A percentile compares a stretch with the other conserved stretches of the same genome.
Evolutionary conservation across 2,113 vertebrate species (phyloP).

Genomic region (Erpornis zantholeuca): DNA sequence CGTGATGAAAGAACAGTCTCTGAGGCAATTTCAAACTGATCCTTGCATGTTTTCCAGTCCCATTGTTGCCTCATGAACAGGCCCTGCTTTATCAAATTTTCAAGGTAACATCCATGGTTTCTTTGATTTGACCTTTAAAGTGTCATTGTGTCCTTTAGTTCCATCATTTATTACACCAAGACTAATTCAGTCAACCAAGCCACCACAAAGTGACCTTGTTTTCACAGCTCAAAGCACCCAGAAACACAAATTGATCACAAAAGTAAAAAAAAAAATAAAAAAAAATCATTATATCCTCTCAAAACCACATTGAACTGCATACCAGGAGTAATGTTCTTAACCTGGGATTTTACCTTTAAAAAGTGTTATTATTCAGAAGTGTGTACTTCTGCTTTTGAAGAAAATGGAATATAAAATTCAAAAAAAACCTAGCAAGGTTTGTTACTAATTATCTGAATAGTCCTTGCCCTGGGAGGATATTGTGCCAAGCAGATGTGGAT

Average conservation of each 20-base stretch:
- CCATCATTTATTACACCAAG: neutral
- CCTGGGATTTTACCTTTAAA: neutral
- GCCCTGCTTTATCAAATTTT: neutral
- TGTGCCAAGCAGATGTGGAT: neutral
- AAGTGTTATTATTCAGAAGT: neutral
- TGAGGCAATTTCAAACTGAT: neutral
- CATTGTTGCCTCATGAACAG: neutral
- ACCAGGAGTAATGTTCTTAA: neutral
- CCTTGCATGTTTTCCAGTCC: neutral
- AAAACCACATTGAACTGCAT: neutral
- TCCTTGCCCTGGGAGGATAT: neutral
- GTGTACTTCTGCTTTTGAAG: neutral
- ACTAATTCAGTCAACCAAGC: neutral
- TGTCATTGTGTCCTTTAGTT: neutral
- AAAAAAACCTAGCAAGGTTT: neutral
- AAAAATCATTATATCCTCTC: neutral
- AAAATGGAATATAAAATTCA: neutral
- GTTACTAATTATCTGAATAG: neutral
- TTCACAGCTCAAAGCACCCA: neutral
- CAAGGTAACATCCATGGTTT: neutral
- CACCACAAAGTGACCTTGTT: neutral
- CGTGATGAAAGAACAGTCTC: neutral
- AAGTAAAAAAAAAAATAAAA: neutral
- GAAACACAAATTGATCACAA: neutral
- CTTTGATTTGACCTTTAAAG: neutral